Evolutionary conservation across 2,113 vertebrate genomes (phyloP).

Genomic region (Serinus canaria): DNA sequence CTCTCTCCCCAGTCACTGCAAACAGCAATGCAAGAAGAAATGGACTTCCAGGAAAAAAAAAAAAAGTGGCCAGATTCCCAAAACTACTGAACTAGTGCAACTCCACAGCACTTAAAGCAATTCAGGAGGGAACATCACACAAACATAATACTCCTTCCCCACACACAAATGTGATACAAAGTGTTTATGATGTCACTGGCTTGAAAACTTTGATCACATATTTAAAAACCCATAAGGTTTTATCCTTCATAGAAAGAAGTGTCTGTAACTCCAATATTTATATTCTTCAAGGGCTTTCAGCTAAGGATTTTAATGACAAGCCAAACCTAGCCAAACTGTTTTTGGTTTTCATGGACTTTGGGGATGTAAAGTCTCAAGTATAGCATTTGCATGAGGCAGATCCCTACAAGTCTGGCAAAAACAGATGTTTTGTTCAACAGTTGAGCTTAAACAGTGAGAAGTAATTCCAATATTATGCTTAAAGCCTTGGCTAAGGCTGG

Average conservation of each 20-base stretch:
- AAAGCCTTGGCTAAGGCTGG: neutral
- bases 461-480: neutral
- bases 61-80: neutral
- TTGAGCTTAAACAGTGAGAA: neutral
- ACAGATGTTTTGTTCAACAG: neutral
- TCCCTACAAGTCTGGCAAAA: neutral
- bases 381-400: neutral
- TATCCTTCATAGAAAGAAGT: neutral
- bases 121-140: neutral
- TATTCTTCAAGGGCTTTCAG: neutral
- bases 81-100: neutral
- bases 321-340: neutral
- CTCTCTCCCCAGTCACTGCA: neutral
- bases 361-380: neutral
- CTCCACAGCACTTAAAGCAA: neutral
- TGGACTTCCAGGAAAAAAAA: neutral
- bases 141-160: neutral
- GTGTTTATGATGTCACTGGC: neutral
- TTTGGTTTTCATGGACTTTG: neutral
- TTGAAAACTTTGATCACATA: rapidly evolving
- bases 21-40: rapidly evolving
- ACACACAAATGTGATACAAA: neutral
- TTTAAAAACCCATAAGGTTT: neutral
- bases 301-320: neutral
- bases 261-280: neutral